Conservation (phyloP, 2,797 vertebrate genomes). For the Sternarchorhynchus goeldii region DNA sequence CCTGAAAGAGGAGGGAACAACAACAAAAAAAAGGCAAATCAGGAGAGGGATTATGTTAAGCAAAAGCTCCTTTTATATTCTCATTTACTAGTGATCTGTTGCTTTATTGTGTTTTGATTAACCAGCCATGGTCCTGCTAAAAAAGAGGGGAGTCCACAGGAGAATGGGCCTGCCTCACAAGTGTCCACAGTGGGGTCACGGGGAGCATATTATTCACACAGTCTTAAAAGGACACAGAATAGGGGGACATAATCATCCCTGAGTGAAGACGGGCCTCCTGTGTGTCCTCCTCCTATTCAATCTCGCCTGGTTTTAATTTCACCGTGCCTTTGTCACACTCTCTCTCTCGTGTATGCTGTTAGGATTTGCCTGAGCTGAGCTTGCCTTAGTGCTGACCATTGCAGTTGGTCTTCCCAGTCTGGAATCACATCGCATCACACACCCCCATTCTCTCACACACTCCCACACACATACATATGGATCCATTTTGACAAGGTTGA, state of each 20-base stretch:
- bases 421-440: conserved; percentile 22
- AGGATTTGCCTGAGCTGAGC: conserved; percentile 68
- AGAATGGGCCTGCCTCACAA: conserved; percentile 50
- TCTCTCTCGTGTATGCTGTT: conserved; percentile 61
- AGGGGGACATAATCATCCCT: conserved; percentile 63
- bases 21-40: conserved; percentile 58
- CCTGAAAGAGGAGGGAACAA: conserved; percentile 55
- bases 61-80: conserved; percentile 66
- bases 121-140: conserved; percentile 53
- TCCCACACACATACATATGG: conserved; percentile 37
- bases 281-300: conserved; percentile 55
- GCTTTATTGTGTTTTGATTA: conserved; percentile 65
- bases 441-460: conserved; percentile 32
- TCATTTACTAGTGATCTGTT: conserved; percentile 67
- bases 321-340: conserved; percentile 52
- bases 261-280: conserved; percentile 67
- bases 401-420: conserved; percentile 58
- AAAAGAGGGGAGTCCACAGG: conserved; percentile 44
- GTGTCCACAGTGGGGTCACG: conserved; percentile 52
- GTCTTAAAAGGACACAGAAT: conserved; percentile 59
- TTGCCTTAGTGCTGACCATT: conserved; percentile 70
- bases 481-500: conserved; percentile 28
- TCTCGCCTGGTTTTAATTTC: conserved; percentile 55
- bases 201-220: conserved; percentile 64
- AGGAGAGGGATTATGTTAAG: conserved; percentile 64